Evolutionary conservation across 2,797 vertebrate genomes (phyloP).

Genomic region (Sciurus carolinensis): DNA sequence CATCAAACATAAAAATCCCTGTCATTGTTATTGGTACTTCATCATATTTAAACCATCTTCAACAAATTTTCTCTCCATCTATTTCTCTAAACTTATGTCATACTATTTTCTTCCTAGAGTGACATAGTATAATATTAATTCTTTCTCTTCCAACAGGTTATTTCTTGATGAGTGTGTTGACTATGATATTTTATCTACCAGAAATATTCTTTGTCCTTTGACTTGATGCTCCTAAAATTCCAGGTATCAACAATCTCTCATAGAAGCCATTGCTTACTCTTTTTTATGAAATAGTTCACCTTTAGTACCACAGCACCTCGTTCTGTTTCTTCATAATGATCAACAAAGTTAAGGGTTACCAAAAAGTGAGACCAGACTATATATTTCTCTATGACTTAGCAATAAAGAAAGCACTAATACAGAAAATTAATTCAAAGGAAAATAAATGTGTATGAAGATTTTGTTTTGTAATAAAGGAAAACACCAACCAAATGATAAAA

Average conservation of each 20-base stretch:
- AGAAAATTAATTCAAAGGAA: background rate
- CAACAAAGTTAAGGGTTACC: background rate
- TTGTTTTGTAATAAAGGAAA: background rate
- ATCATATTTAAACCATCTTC: background rate
- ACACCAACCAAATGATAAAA: background rate
- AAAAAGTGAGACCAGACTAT: background rate
- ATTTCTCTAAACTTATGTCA: background rate
- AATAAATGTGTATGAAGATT: background rate
- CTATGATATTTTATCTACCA: background rate
- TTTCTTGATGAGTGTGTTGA: background rate
- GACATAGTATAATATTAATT: background rate
- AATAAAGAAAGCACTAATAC: background rate
- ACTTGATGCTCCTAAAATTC: background rate
- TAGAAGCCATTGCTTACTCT: background rate
- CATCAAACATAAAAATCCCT: background rate
- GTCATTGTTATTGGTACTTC: background rate
- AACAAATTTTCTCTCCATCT: background rate
- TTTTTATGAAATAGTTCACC: background rate
- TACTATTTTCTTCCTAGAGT: background rate
- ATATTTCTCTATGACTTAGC: background rate
- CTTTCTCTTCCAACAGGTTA: background rate
- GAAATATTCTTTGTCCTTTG: background rate
- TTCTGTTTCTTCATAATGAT: background rate
- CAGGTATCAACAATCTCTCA: background rate
- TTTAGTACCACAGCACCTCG: background rate